Conservation (phyloP, 2,797 vertebrate species). For the Chiroxiphia lanceolata region DNA sequence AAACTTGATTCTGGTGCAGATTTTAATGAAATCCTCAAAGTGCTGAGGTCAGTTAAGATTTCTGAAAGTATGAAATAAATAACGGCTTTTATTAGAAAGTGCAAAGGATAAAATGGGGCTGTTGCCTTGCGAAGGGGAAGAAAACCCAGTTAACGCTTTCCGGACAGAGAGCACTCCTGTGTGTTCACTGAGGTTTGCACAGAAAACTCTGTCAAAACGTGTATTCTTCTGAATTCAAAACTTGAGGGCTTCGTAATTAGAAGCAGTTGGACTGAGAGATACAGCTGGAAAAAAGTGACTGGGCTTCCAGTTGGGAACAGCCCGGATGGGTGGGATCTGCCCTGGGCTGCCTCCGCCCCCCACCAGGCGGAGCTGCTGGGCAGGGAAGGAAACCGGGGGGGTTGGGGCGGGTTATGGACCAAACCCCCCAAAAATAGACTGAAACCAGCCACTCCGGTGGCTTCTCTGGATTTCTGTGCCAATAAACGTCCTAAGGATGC, state of each 20-base stretch:
- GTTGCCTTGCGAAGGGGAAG: neutral
- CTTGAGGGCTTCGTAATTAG: neutral
- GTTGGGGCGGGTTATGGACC: neutral
- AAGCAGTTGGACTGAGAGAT: neutral
- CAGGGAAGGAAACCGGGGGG: neutral
- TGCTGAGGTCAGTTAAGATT: neutral
- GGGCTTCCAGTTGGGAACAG: neutral
- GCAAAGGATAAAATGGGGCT: neutral
- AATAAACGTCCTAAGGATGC: neutral
- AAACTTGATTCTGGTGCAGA: neutral
- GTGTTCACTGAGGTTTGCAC: neutral
- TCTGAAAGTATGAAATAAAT: neutral
- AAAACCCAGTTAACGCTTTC: neutral
- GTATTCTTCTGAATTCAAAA: neutral
- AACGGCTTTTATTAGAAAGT: neutral
- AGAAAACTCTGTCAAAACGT: neutral
- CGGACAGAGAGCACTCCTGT: neutral
- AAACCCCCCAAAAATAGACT: neutral
- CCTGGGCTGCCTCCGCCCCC: rapidly evolving
- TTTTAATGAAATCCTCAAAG: conserved; percentile 1
- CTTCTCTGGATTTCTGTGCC: neutral
- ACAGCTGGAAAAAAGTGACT: rapidly evolving
- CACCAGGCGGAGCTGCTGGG: conserved; percentile 5
- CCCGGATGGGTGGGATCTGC: neutral
- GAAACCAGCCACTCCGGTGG: neutral